These are phyloP conservation scores for Caenorhabditis imperialis DNA, from an alignment of 2,888 invertebrate species.

Conservation along the genomic window DNA sequence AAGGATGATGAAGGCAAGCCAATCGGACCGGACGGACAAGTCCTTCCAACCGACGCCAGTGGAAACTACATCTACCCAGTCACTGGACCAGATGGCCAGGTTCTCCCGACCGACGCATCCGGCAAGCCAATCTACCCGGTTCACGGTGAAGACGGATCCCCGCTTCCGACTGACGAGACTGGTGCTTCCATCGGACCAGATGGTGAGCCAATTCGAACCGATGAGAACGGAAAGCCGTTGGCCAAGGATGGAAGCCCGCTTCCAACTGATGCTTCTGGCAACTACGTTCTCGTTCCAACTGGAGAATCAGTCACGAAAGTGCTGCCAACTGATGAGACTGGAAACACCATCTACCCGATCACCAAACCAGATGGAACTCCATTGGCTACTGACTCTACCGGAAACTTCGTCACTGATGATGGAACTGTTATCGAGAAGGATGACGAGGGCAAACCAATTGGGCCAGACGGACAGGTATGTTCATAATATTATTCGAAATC, in stretches of 20 bases:
- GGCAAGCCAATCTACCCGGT: slow-evolving; percentile 39
- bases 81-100: slow-evolving; percentile 43
- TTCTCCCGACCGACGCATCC: slow-evolving; percentile 43
- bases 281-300: slow-evolving; percentile 7
- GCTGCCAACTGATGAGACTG: no score
- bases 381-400: slow-evolving; percentile 55
- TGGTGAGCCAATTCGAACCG: slow-evolving; percentile 55
- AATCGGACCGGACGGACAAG: slow-evolving; percentile 56
- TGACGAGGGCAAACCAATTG: slow-evolving; percentile 48
- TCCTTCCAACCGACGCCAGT: slow-evolving; percentile 49
- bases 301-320: no score
- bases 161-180: slow-evolving; percentile 51
- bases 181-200: slow-evolving; percentile 57
- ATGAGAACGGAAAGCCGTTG: slow-evolving; percentile 40
- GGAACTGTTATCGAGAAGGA: slow-evolving; percentile 36
- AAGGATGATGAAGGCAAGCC: slow-evolving; percentile 59
- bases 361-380: no score
- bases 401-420: slow-evolving; percentile 47
- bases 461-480: slow-evolving; percentile 23
- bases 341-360: no score
- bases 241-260: slow-evolving; percentile 40
- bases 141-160: slow-evolving; percentile 33
- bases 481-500: no score
- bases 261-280: slow-evolving; percentile 30
- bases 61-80: slow-evolving; percentile 54